These are phyloP conservation scores for Silurus meridionalis DNA, from an alignment of 2,113 vertebrate genomes.

Conservation along the genomic window DNA sequence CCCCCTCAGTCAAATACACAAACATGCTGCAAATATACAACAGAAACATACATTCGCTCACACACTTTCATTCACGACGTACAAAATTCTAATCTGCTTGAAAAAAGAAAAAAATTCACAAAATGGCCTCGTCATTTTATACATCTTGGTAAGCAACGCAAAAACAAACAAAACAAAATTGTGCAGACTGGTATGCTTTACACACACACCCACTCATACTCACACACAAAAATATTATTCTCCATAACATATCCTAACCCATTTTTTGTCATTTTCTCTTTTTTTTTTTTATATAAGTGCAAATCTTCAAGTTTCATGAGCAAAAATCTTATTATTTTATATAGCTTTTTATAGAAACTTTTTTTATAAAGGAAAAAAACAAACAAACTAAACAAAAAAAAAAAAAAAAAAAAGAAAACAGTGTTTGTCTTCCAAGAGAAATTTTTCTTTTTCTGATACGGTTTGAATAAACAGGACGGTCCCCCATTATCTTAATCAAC, in stretches of 20 bases:
- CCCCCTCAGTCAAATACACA: conserved; percentile 52
- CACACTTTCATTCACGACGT: conserved; percentile 53
- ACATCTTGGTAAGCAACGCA: conserved; percentile 61
- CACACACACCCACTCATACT: conserved; percentile 65
- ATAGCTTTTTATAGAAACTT: conserved; percentile 80
- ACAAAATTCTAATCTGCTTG: conserved; percentile 65
- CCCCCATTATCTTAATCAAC: conserved; percentile 53
- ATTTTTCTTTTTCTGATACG: conserved; percentile 76
- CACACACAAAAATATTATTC: conserved; percentile 71
- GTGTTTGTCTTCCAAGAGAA: conserved; percentile 80
- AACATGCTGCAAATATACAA: conserved; percentile 39
- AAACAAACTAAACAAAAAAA: conserved; percentile 74
- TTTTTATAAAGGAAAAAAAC: conserved; percentile 67
- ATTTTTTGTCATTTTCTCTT: conserved; percentile 66
- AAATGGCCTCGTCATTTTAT: conserved; percentile 77
- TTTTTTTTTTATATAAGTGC: conserved; percentile 80
- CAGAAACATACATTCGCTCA: conserved; percentile 26
- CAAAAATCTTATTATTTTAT: conserved; percentile 76
- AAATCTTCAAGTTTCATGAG: conserved; percentile 85
- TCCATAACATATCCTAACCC: conserved; percentile 74
- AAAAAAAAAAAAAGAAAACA: conserved; percentile 72
- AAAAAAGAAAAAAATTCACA: conserved; percentile 35
- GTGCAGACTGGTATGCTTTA: conserved; percentile 75
- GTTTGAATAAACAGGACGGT: conserved; percentile 70
- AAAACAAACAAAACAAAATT: conserved; percentile 66